A percentile compares a stretch with the other conserved stretches of the same genome.
phyloP scores from a whole-genome alignment of 2,888 invertebrate species.

The Phengaris arion region DNA sequence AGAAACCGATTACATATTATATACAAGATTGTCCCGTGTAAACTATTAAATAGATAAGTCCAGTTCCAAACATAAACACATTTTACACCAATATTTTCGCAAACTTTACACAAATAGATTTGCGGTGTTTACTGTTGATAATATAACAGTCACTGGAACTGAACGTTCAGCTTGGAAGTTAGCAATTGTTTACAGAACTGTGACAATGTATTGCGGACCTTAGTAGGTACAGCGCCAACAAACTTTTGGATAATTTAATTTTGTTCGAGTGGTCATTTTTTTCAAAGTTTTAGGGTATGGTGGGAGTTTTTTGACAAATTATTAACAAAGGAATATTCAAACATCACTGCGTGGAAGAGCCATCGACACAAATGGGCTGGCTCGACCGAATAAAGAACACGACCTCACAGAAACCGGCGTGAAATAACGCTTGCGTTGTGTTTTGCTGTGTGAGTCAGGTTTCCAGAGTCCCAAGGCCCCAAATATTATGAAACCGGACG shows the following conservation, averaged over 20 bases:
- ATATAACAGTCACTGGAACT: conserved; percentile 36
- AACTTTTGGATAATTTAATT: conserved; percentile 26
- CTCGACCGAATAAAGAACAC: too few relatives aligned
- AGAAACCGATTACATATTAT: too few relatives aligned
- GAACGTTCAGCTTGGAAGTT: conserved; percentile 47
- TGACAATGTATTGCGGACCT: conserved; percentile 39
- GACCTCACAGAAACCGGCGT: too few relatives aligned
- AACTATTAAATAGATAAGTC: neutral
- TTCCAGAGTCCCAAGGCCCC: too few relatives aligned
- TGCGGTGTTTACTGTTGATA: conserved; percentile 21
- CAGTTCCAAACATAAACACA: neutral
- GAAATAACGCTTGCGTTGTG: too few relatives aligned
- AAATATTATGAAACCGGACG: too few relatives aligned
- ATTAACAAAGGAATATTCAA: too few relatives aligned
- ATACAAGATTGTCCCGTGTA: too few relatives aligned
- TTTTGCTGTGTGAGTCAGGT: too few relatives aligned
- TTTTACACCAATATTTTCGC: conserved; percentile 3
- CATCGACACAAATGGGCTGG: too few relatives aligned
- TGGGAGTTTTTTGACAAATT: neutral
- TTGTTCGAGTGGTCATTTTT: neutral
- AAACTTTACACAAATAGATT: conserved; percentile 4
- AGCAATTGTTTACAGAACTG: conserved; percentile 46
- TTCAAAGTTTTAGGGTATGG: neutral
- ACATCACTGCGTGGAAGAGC: too few relatives aligned
- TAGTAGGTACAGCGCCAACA: conserved; percentile 6